Conservation (phyloP, 2,888 invertebrate species). For the Neocrepidodera transversa region DNA sequence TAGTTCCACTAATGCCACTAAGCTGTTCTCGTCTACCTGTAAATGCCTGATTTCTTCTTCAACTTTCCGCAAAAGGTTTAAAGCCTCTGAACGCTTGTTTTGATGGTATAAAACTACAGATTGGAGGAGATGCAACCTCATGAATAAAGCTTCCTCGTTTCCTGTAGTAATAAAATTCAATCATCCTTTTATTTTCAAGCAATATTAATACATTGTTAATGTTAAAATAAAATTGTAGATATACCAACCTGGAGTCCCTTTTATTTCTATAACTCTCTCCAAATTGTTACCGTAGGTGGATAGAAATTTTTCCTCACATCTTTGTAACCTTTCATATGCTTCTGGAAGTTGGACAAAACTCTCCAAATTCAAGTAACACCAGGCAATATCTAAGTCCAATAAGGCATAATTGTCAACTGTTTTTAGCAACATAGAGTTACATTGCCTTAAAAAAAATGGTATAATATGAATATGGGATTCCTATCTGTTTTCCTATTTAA, state of each 20-base stretch:
- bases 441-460: conserved; percentile 63
- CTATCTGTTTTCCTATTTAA: too few relatives aligned
- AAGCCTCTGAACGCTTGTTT: conserved; percentile 71
- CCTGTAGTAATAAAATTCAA: too few relatives aligned
- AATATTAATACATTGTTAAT: too few relatives aligned
- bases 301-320: conserved; percentile 72
- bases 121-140: conserved; percentile 81
- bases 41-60: conserved; percentile 70
- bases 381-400: conserved; percentile 85
- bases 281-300: conserved; percentile 72
- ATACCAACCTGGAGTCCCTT: conserved; percentile 65
- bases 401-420: conserved; percentile 84
- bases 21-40: conserved; percentile 66
- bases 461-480: too few relatives aligned
- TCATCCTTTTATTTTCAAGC: too few relatives aligned
- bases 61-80: conserved; percentile 67
- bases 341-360: conserved; percentile 76
- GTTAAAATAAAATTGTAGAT: too few relatives aligned
- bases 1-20: conserved; percentile 66
- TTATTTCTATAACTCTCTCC: conserved; percentile 67
- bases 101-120: conserved; percentile 82
- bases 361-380: conserved; percentile 84
- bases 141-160: conserved; percentile 75
- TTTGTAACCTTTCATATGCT: conserved; percentile 71
- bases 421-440: conserved; percentile 70